Conservation (phyloP, 1,140 invertebrate species). For the Drosophila nikananu region DNA sequence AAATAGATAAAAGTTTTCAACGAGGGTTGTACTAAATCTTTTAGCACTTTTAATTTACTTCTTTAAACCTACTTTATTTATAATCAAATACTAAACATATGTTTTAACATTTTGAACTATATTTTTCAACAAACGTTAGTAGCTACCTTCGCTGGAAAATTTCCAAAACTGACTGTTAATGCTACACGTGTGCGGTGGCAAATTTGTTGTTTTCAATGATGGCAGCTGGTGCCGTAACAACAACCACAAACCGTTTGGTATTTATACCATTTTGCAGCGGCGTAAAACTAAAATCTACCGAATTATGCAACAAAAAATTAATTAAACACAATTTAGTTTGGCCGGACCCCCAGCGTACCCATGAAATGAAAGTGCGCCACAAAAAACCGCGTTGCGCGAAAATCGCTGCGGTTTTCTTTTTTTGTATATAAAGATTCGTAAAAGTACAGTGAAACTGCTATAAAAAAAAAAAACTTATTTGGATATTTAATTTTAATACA, state of each 20-base stretch:
- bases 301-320: conserved; percentile 83
- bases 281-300: conserved; percentile 65
- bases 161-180: conserved; percentile 27
- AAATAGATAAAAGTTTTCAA: conserved; percentile 39
- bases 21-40: conserved; percentile 4
- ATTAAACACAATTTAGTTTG: conserved; percentile 80
- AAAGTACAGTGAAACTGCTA: background rate
- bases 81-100: too few relatives aligned
- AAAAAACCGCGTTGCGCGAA: conserved; percentile 74
- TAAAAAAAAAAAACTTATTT: background rate
- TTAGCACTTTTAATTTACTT: background rate
- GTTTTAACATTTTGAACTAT: background rate
- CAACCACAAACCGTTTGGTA: conserved; percentile 55
- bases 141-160: background rate
- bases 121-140: background rate
- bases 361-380: conserved; percentile 39
- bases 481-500: background rate
- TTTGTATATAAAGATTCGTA: conserved; percentile 19
- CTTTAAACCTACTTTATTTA: background rate
- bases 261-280: conserved; percentile 48
- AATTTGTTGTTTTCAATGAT: conserved; percentile 30
- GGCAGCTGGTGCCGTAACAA: conserved; percentile 15
- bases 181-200: conserved; percentile 49
- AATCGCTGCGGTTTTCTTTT: conserved; percentile 67
- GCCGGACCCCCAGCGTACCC: conserved; percentile 17